Percentiles rank a stretch among this genome's conserved stretches.
phyloP scores from a whole-genome alignment of 64 coral and sea anemone species.

The Pocillopora damicornis region DNA sequence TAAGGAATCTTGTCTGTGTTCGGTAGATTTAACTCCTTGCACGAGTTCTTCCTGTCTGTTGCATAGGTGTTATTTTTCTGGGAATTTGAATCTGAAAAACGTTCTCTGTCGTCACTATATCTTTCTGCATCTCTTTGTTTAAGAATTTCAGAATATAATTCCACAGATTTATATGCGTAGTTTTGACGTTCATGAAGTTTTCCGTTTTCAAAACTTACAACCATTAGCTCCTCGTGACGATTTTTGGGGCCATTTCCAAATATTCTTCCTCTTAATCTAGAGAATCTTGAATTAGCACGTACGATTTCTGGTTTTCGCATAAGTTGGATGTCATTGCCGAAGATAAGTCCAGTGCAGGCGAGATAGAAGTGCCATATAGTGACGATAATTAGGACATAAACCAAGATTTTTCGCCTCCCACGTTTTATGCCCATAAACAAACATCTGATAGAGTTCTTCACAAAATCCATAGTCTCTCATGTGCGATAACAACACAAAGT shows the following conservation, averaged over 20 bases:
- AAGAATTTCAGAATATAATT: neutral
- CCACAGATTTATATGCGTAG: neutral
- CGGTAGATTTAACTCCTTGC: neutral
- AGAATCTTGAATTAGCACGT: neutral
- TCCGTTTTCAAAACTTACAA: neutral
- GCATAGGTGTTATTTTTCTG: neutral
- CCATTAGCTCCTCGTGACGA: neutral
- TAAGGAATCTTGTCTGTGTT: conserved; percentile 27
- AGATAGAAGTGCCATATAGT: neutral
- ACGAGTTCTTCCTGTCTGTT: neutral
- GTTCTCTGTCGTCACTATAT: no score
- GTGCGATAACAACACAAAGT: neutral
- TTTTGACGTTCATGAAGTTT: neutral
- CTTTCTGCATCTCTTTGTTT: neutral
- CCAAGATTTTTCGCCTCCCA: neutral
- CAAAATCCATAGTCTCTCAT: neutral
- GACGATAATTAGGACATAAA: neutral
- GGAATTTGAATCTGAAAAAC: neutral
- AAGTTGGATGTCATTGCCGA: neutral
- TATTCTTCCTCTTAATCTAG: neutral
- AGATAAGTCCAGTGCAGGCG: neutral
- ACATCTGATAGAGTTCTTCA: neutral
- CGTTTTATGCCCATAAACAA: neutral
- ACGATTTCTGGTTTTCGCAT: neutral
- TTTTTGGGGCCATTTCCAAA: neutral